phyloP scores from a whole-genome alignment of 2,797 vertebrate genomes.

The Chiloscyllium punctatum region DNA sequence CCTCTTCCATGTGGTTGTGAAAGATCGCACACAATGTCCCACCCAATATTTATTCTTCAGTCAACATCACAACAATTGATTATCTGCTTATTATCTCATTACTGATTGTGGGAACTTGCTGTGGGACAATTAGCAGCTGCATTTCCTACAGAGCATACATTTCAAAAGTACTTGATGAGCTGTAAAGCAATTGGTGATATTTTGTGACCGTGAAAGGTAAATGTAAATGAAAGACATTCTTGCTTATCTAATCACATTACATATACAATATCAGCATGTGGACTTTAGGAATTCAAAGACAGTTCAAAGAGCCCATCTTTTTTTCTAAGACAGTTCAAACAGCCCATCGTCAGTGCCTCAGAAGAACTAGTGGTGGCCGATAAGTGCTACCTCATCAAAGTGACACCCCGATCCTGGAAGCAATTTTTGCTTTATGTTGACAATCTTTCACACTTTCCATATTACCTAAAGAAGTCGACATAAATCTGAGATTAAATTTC shows the following conservation, averaged over 20 bases:
- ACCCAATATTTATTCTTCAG: no score
- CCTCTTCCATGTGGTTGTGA: no score
- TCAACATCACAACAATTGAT: no score
- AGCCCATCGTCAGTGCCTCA: neutral
- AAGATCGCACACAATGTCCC: no score
- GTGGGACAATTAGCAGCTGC: no score
- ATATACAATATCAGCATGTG: neutral
- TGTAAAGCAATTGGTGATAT: no score
- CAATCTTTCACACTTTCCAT: neutral
- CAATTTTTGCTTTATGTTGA: neutral
- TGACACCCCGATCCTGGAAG: neutral
- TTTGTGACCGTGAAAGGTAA: no score
- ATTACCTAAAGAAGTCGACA: neutral
- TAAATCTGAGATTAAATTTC: neutral
- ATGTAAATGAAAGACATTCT: no score
- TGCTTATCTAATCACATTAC: neutral
- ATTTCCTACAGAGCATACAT: no score
- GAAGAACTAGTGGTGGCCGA: neutral
- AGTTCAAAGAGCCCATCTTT: neutral
- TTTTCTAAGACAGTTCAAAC: neutral
- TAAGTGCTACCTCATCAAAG: neutral
- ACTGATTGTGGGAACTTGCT: no score
- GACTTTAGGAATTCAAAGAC: neutral
- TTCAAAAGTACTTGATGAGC: no score
- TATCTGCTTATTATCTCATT: no score